Percentiles rank a stretch among this genome's conserved stretches.
These are phyloP conservation scores for Gobio occitaniae DNA, from an alignment of 2,797 vertebrate genomes.

Conservation along the genomic window DNA sequence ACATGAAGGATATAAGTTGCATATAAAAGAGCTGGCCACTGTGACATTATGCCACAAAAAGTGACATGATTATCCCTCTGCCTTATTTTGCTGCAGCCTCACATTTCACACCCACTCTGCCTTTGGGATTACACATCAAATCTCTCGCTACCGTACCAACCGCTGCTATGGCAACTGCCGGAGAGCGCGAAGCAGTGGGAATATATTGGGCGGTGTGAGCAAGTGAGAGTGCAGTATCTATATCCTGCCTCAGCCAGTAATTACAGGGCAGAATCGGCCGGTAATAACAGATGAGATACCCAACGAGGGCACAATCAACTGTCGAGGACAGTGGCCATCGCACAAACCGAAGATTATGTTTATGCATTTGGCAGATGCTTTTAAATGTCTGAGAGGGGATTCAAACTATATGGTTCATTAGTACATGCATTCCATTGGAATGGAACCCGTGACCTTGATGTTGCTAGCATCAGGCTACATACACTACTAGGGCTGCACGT, in stretches of 20 bases:
- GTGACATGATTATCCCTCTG: constrained; percentile 41
- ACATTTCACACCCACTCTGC: constrained; percentile 74
- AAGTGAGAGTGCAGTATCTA: constrained; percentile 63
- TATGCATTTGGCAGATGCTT: constrained; percentile 20
- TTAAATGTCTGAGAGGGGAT: not conserved
- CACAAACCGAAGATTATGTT: constrained; percentile 26
- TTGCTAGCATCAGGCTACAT: not conserved
- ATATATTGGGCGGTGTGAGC: constrained; percentile 55
- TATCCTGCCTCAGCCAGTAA: constrained; percentile 58
- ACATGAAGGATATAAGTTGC: constrained; percentile 2
- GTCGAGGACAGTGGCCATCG: constrained; percentile 28
- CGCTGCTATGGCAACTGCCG: constrained; percentile 84
- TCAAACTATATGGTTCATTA: not conserved
- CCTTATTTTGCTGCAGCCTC: constrained; percentile 69
- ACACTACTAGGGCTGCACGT: not conserved
- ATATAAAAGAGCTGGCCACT: not conserved
- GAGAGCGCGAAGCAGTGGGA: constrained; percentile 65
- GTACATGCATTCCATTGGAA: not conserved
- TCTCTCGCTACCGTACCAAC: constrained; percentile 72
- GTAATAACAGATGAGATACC: constrained; percentile 51
- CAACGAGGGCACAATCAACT: constrained; percentile 28
- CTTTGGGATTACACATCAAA: constrained; percentile 78
- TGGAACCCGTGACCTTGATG: not conserved
- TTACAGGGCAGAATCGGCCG: constrained; percentile 53
- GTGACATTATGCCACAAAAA: constrained; percentile 40